Evolutionary conservation across 2,888 invertebrate species (phyloP).

Genomic region (Habroteleia sp.): DNA sequence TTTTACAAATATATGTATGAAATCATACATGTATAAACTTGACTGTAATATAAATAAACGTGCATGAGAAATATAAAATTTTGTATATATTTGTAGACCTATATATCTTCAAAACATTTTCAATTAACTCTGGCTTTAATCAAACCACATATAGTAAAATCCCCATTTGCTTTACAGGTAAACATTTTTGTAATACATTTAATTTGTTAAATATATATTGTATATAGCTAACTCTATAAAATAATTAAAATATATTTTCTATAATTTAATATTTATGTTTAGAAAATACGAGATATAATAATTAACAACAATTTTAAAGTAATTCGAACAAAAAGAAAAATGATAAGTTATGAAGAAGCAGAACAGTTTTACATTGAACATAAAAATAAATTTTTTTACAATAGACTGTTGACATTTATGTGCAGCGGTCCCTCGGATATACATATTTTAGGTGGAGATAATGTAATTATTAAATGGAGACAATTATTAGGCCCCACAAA

Average conservation of each 20-base stretch:
- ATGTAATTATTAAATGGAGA: constrained; percentile 92
- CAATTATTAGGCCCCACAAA: constrained; percentile 94
- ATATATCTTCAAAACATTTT: constrained; percentile 54
- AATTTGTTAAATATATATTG: too few species aligned
- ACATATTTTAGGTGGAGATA: constrained; percentile 88
- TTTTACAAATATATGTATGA: too few species aligned
- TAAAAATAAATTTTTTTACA: constrained; percentile 90
- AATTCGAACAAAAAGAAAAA: constrained; percentile 85
- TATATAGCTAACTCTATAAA: too few species aligned
- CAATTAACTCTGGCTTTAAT: constrained; percentile 92
- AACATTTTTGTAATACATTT: neutral
- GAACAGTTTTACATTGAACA: constrained; percentile 92
- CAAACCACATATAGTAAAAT: constrained; percentile 92
- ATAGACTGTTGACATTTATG: constrained; percentile 91
- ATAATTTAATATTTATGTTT: too few species aligned
- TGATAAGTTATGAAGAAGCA: constrained; percentile 85
- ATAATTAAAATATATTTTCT: constrained; percentile 10
- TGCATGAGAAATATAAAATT: too few species aligned
- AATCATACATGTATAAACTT: too few species aligned
- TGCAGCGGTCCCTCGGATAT: constrained; percentile 92
- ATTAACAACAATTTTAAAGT: constrained; percentile 87
- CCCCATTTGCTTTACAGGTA: constrained; percentile 86
- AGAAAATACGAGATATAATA: constrained; percentile 86
- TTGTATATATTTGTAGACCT: constrained; percentile 20
- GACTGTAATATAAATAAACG: too few species aligned